Evolutionary conservation across 2,888 invertebrate genomes (phyloP).

Genomic region (Drosophila crucigera): DNA sequence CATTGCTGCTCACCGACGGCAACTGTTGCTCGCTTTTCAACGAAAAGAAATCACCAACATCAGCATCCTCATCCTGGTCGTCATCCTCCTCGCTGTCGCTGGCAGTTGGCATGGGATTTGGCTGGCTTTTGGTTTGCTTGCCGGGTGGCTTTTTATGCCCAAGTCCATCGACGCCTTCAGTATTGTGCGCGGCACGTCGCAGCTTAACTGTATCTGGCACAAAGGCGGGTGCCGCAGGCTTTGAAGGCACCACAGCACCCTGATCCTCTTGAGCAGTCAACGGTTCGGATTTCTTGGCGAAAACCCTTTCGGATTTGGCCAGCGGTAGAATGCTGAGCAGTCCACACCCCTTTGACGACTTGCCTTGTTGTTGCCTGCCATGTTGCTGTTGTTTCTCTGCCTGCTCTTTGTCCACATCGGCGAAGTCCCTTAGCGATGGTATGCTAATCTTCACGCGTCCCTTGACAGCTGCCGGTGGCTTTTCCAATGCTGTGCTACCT

Average conservation of each 20-base stretch:
- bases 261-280: background rate
- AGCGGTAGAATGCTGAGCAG: slow-evolving; percentile 90
- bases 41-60: slow-evolving; percentile 83
- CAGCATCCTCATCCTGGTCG: slow-evolving; percentile 81
- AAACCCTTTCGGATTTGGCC: slow-evolving; percentile 86
- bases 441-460: slow-evolving; percentile 88
- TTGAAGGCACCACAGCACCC: background rate
- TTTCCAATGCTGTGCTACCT: slow-evolving; percentile 56
- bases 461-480: slow-evolving; percentile 81
- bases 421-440: slow-evolving; percentile 88
- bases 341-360: slow-evolving; percentile 83
- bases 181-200: slow-evolving; percentile 82
- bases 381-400: slow-evolving; percentile 66
- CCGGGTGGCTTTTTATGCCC: slow-evolving; percentile 11
- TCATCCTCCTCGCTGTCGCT: slow-evolving; percentile 86
- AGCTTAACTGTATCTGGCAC: slow-evolving; percentile 85
- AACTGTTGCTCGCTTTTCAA: slow-evolving; percentile 85
- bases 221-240: slow-evolving; percentile 64
- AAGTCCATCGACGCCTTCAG: slow-evolving; percentile 78
- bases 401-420: slow-evolving; percentile 79
- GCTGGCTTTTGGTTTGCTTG: slow-evolving; percentile 31
- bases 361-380: slow-evolving; percentile 20
- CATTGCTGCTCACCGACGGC: slow-evolving; percentile 86
- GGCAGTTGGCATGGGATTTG: slow-evolving; percentile 67
- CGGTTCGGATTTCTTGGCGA: slow-evolving; percentile 54